Evolutionary conservation across 92 coral and sea anemone species (phyloP), one percentile per base, ranked within the genome.

Genomic region (Galaxea fascicularis): DNA sequence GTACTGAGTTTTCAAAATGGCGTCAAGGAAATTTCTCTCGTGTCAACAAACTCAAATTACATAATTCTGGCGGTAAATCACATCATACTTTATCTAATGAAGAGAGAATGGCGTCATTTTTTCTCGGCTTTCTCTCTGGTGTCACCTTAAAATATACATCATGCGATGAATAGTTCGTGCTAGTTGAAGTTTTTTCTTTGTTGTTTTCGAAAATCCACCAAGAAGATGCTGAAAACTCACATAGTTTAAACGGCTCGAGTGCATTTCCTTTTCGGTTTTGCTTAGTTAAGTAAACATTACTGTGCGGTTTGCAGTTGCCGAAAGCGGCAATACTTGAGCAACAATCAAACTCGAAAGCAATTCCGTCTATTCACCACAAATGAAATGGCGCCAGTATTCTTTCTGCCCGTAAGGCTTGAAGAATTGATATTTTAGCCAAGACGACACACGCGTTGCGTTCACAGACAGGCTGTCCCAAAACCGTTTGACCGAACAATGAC

Each of bases 361-460:
- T 45, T 71, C 16, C 9, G 4, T 17, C 73, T 45, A 64, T 79
- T 79, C 74, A 67, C 45, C 59, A 65, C 84, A 57, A 74, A 58
- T n/a, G 69, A 20, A 6, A 5, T n/a, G 84, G 84, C 84, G 84
- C 75, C 84, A 79, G 30, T 0, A 20, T 39, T 79, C 84, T 53
- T 79, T 4, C 8, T 11, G 29, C 52, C 21, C 9, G 30, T 39
- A 10, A 53, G 73, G 45, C 18, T 22, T 21, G 74, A 78, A 73
- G 75, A 49, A 65, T 29, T 75, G 51, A 79, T 79, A 78, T 78
- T 64, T 65, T 26, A 78, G 65, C 74, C 49, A 57, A n/a, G 59
- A 79, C 49, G 53, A 45, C 69, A 65, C 84, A 79, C 73, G n/a
- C 84, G 0, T 79, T 66, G 74, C 25, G 52, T 66, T 8, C 53